Evolutionary conservation across 2,113 vertebrate genomes (phyloP).

Genomic region (Etheostoma cragini): DNA sequence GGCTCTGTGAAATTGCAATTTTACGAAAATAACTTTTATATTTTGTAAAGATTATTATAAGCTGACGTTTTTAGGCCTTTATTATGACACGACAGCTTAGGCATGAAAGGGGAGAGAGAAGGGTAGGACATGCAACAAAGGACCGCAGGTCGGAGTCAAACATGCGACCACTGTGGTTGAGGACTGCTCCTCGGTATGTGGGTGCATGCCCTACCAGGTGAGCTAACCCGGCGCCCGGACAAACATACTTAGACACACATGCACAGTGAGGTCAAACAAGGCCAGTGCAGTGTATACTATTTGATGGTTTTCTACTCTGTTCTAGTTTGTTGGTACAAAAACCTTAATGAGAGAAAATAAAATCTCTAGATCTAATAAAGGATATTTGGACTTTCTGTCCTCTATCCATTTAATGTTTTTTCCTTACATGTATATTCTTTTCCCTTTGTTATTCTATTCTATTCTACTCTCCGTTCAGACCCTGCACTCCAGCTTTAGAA

Average conservation of each 20-base stretch:
- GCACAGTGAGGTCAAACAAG: background rate
- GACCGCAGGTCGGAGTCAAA: too few relatives aligned
- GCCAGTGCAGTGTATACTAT: background rate
- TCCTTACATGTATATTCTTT: background rate
- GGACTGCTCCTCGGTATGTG: too few relatives aligned
- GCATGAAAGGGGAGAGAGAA: too few relatives aligned
- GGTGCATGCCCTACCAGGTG: too few relatives aligned
- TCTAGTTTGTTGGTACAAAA: background rate
- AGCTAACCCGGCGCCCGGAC: too few relatives aligned
- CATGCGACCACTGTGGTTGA: too few relatives aligned
- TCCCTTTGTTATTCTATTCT: slow-evolving; percentile 33
- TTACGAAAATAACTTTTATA: too few relatives aligned
- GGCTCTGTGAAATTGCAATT: background rate
- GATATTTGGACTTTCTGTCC: background rate
- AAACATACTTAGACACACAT: background rate
- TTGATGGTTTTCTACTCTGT: background rate
- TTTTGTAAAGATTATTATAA: background rate
- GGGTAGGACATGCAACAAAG: too few relatives aligned
- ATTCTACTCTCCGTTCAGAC: slow-evolving; percentile 81
- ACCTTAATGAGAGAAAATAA: too few relatives aligned
- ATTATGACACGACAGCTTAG: too few relatives aligned
- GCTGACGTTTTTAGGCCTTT: too few relatives aligned
- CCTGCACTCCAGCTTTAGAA: slow-evolving; percentile 83
- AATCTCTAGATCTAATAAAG: background rate
- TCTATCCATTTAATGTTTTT: background rate